Percentiles rank a stretch among this genome's conserved stretches.
Evolutionary conservation across 92 coral and sea anemone species (phyloP).

Genomic region (Umimayanthus chanpuru): DNA sequence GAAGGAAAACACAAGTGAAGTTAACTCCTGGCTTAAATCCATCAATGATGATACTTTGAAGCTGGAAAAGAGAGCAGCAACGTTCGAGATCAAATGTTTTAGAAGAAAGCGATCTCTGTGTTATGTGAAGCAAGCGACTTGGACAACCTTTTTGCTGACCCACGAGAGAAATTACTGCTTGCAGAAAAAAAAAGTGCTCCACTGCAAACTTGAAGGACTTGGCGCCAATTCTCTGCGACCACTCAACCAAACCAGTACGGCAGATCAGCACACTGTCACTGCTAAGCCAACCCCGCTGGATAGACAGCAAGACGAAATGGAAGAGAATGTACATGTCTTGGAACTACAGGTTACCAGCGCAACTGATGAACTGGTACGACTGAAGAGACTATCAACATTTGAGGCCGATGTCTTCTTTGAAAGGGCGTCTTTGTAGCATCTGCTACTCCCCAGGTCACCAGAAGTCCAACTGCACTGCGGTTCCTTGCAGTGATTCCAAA

Average conservation of each 20-base stretch:
- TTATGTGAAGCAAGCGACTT: slow-evolving; percentile 48
- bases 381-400: slow-evolving; percentile 18
- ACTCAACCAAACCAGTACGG: too few relatives aligned
- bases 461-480: slow-evolving; percentile 34
- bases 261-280: not conserved
- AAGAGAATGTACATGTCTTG: slow-evolving; percentile 50
- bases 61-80: not conserved
- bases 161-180: not conserved
- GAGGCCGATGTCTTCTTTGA: not conserved
- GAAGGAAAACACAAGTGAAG: slow-evolving; percentile 17
- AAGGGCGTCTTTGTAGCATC: slow-evolving; percentile 37
- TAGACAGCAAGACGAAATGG: slow-evolving; percentile 37
- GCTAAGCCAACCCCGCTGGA: slow-evolving; percentile 18
- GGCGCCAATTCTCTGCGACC: too few relatives aligned
- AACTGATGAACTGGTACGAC: slow-evolving; percentile 18
- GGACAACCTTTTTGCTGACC: slow-evolving; percentile 41
- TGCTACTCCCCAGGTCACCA: slow-evolving; percentile 49
- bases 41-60: not conserved
- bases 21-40: slow-evolving; percentile 44
- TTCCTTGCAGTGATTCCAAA: slow-evolving; percentile 42
- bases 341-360: slow-evolving; percentile 46
- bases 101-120: slow-evolving; percentile 44
- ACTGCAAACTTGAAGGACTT: not conserved
- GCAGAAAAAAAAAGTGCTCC: slow-evolving; percentile 33
- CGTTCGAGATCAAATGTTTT: slow-evolving; percentile 45